Conservation (phyloP, 2,113 vertebrate genomes). For the Tragelaphus imberbis region DNA sequence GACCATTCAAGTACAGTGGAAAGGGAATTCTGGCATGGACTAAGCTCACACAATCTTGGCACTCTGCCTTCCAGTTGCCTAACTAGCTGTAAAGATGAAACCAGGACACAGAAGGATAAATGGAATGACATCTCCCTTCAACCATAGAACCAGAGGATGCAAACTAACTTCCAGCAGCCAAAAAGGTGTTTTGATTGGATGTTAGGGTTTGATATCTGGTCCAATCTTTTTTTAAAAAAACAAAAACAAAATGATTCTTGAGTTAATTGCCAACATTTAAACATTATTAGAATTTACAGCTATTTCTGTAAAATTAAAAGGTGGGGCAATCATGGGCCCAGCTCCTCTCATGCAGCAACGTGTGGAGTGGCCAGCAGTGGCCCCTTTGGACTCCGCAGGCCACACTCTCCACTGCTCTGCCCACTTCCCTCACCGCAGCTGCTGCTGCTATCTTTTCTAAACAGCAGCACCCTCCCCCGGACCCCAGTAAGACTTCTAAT, state of each 20-base stretch:
- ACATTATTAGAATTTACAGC: not conserved
- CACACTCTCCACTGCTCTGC: fast-evolving
- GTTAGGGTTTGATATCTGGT: not conserved
- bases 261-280: not conserved
- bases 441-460: not conserved
- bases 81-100: not conserved
- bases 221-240: not conserved
- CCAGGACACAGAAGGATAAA: not conserved
- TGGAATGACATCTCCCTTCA: not conserved
- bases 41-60: not conserved
- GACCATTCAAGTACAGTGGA: not conserved
- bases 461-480: not conserved
- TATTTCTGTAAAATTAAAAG: not conserved
- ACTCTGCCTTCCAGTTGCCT: not conserved
- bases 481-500: not conserved
- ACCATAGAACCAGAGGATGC: not conserved
- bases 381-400: fast-evolving
- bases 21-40: not conserved
- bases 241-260: not conserved
- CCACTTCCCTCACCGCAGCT: fast-evolving
- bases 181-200: not conserved
- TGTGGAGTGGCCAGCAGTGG: not conserved
- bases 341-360: not conserved
- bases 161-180: not conserved
- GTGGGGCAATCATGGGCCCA: not conserved